These are phyloP conservation scores for Carposina sasakii DNA, from an alignment of 1,140 invertebrate genomes.

Conservation along the genomic window DNA sequence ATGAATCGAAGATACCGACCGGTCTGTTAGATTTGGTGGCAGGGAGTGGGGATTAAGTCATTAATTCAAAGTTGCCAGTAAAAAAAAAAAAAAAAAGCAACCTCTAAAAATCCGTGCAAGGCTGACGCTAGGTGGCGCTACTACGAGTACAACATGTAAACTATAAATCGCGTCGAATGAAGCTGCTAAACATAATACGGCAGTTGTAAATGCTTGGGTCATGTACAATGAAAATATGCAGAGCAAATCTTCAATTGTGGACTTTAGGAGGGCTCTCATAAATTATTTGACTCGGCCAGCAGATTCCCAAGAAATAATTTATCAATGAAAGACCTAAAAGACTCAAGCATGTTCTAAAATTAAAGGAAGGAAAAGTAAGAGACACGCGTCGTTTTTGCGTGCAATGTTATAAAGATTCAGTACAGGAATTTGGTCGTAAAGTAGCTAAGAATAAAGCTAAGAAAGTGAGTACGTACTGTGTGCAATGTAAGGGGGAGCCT, in stretches of 20 bases:
- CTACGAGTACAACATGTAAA: no score
- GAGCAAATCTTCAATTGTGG: conserved; percentile 27
- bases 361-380: conserved; percentile 39
- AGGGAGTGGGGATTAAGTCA: no score
- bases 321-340: conserved; percentile 39
- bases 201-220: conserved; percentile 36
- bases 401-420: conserved; percentile 36
- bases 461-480: conserved; percentile 38
- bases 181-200: no score
- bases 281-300: conserved; percentile 31
- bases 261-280: conserved; percentile 29
- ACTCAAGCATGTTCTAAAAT: conserved; percentile 37
- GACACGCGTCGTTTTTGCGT: conserved; percentile 35
- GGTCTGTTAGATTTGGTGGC: no score
- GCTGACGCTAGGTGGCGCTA: no score
- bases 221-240: conserved; percentile 30
- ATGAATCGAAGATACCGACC: no score
- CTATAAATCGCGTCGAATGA: no score
- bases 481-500: conserved; percentile 30
- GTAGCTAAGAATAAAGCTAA: conserved; percentile 35
- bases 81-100: no score
- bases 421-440: conserved; percentile 33
- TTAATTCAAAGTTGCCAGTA: no score
- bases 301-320: conserved; percentile 36
- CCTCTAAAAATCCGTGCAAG: no score